Base-by-base conservation (phyloP, 35 echinoderm and acorn worm species). In the Diadema setosum region DNA sequence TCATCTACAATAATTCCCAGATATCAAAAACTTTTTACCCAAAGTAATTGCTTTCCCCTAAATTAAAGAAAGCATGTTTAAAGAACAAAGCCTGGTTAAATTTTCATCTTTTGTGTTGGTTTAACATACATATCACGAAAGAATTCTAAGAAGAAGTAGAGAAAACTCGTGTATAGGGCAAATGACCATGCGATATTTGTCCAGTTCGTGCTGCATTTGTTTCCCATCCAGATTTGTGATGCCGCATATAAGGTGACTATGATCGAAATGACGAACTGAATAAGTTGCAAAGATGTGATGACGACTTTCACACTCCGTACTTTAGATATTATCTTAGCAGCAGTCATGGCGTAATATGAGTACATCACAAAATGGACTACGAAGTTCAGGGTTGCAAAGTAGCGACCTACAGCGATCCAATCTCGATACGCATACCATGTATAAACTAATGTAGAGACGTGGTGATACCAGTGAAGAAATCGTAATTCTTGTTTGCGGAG, bases 391-490 rank as follows among this genome's bases (percentile, higher is more conserved):
- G 44, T 34, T 12, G 60, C 57, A 55, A 95, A 95, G 23, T 81
- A 95, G 15, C 83, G 46, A 0, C 70, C 87, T 0, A 48, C 29
- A 1, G 81, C 42, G n/a, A 82, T 75, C 14, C 35, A 33, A 34
- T 45, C 67, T 8, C 20, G 26, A 39, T 67, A 73, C 15, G 48
- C 55, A 44, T 87, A 95, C 17, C 81, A 90, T 0, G 75, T 67
- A 39, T 86, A 95, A 8, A 90, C 24, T 1, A 95, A 33, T 0
- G 80, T 82, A 5, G 88, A 45, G 14, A 82, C 37, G 61, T 95
- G 93, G 41, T 95, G 93, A 75, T 91, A 95, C 88, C 88, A 95
- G 67, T 95, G 93, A 2, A 95, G 57, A 59, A 97, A 97, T 5
- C 89, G 92, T 14, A 97, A 58, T 81, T 93, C 90, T 46, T 92